Percentiles rank a stretch among this genome's conserved stretches.
Conservation (phyloP, 1,140 invertebrate species). For the Drosophila erecta region DNA sequence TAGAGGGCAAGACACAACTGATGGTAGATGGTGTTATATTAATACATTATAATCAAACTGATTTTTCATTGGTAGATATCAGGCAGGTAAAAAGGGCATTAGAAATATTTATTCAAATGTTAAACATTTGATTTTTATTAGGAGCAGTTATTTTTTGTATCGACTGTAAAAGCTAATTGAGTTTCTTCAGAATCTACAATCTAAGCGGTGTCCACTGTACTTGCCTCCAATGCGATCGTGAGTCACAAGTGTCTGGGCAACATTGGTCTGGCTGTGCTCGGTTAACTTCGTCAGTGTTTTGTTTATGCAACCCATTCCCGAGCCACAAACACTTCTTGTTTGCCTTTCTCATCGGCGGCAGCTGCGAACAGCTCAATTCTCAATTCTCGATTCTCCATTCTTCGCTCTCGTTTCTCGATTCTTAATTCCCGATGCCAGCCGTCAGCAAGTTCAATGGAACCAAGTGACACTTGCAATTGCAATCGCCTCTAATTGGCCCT, state of each 20-base stretch:
- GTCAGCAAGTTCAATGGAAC: slow-evolving; percentile 71
- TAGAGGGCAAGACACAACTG: too few relatives aligned
- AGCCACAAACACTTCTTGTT: slow-evolving; percentile 72
- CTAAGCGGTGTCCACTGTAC: slow-evolving; percentile 12
- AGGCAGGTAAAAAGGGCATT: too few relatives aligned
- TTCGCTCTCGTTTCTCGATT: slow-evolving; percentile 1
- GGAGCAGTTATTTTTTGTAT: not conserved
- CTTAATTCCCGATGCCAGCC: not conserved
- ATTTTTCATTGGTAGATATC: too few relatives aligned
- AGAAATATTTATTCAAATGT: too few relatives aligned
- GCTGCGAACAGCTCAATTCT: slow-evolving; percentile 68
- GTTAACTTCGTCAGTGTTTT: slow-evolving; percentile 23
- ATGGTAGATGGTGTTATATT: not conserved
- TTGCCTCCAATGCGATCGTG: slow-evolving; percentile 33
- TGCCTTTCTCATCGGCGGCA: slow-evolving; percentile 53
- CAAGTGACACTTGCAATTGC: slow-evolving; percentile 67
- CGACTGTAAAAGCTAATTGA: too few relatives aligned
- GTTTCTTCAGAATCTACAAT: not conserved
- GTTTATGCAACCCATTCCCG: slow-evolving; percentile 77
- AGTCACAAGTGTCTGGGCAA: slow-evolving; percentile 58
- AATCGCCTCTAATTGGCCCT: slow-evolving; percentile 36
- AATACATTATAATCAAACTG: too few relatives aligned
- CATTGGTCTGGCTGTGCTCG: slow-evolving; percentile 21
- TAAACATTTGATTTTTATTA: too few relatives aligned
- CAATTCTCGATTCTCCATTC: slow-evolving; percentile 25